phyloP scores from a whole-genome alignment of 2,888 invertebrate species.

The Rhagonycha fulva region DNA sequence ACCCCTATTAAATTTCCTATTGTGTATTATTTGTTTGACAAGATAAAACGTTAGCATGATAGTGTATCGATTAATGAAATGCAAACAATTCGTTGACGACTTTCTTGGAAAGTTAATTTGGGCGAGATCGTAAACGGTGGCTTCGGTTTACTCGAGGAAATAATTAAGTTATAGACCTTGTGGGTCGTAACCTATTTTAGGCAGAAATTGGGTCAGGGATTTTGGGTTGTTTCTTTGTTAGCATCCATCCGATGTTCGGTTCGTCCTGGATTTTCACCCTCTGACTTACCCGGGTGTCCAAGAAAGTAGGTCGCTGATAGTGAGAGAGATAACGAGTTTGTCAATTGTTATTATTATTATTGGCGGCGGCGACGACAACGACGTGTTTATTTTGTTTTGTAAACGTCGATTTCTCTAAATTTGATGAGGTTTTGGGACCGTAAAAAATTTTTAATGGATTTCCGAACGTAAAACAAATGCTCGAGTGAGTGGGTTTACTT shows the following conservation, averaged over 20 bases:
- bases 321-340: constrained; percentile 21
- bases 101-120: background rate
- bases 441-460: background rate
- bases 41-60: background rate
- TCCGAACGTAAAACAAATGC: background rate
- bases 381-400: background rate
- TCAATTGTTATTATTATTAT: constrained; percentile 10
- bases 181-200: constrained; percentile 23
- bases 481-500: background rate
- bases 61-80: background rate
- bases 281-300: constrained; percentile 11
- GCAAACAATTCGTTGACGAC: background rate
- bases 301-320: constrained; percentile 21
- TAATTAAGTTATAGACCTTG: constrained; percentile 2
- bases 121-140: background rate
- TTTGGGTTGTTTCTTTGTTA: constrained; percentile 11
- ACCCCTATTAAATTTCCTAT: background rate
- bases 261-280: constrained; percentile 28
- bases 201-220: constrained; percentile 21
- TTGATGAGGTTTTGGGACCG: too few species aligned
- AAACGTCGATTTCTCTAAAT: background rate
- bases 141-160: background rate
- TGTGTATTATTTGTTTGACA: background rate
- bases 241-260: constrained; percentile 23
- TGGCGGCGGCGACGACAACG: background rate